Percentiles rank a stretch among this genome's conserved stretches.
Evolutionary conservation across 1,140 invertebrate genomes (phyloP).

Genomic region (Apis florea): DNA sequence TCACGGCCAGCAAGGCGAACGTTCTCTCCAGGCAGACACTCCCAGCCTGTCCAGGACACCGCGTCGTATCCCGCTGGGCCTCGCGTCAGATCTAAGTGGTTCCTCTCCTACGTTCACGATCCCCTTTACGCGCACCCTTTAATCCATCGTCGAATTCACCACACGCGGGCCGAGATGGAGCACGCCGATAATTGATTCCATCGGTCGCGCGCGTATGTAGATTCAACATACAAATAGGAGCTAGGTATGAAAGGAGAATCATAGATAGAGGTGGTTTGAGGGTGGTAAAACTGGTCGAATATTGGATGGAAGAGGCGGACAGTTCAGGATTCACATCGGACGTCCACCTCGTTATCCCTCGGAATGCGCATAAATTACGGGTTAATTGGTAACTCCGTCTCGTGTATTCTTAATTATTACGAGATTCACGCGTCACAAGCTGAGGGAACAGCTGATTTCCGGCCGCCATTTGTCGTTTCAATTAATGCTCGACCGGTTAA

Average conservation of each 20-base stretch:
- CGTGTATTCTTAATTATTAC: conserved; percentile 19
- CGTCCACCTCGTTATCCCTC: not conserved
- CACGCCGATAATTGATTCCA: conserved; percentile 63
- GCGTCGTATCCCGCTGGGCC: conserved; percentile 66
- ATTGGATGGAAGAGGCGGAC: not conserved
- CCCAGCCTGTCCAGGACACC: conserved; percentile 63
- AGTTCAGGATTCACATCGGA: not conserved
- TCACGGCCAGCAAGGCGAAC: conserved; percentile 17
- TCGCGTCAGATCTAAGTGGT: conserved; percentile 57
- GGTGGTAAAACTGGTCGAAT: not conserved
- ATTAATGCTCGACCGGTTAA: conserved; percentile 30
- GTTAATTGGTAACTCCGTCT: conserved; percentile 4
- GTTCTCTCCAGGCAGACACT: conserved; percentile 55
- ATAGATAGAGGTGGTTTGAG: too few species aligned
- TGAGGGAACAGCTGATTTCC: not conserved
- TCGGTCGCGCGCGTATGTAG: not conserved
- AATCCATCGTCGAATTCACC: conserved; percentile 41
- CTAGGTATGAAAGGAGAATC: too few species aligned
- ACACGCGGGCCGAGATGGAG: conserved; percentile 35
- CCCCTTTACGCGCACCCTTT: conserved; percentile 38
- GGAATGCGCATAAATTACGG: not conserved
- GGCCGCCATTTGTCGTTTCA: not conserved
- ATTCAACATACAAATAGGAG: too few species aligned
- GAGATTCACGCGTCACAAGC: not conserved
- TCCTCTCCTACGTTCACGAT: conserved; percentile 42